Evolutionary conservation across 2,113 vertebrate species (phyloP), one percentile per base, ranked within the genome.

Genomic region (Psephotus haematonotus): DNA sequence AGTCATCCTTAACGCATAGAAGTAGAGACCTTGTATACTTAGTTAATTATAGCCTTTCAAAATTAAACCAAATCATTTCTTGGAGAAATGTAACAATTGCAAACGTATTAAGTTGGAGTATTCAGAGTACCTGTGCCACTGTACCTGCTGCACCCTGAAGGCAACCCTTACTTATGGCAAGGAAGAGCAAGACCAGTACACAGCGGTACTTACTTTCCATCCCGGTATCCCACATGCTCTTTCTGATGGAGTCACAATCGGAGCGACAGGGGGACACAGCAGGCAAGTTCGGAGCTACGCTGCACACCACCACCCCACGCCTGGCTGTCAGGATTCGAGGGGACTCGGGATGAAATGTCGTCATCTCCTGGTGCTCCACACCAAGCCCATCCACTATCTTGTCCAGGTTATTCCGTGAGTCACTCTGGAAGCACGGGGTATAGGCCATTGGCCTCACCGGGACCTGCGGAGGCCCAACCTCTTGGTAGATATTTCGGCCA

Each of bases 361-460:
- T 99, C 99, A 99, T 99, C 96, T 99, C 99, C 49, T 99, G 99
- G 82, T 99, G 98, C 93, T 99, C 99, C 59, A 97, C 95, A 0
- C 97, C 96, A 13, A 98, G 97, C 4, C 98, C 98, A 8, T 99
- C 99, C n/a, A 98, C 98, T 91, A 99, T 98, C 97, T 99, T 99
- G 93, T 99, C 99, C 91, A 99, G 96, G 17, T 99, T 98, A 84
- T 98, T 98, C 69, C 98, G 97, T 0, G 99, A 98, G 46, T 99
- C 99, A 31, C 99, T 99, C 91, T 99, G 99, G 96, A 99, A 99
- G 96, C 99, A 99, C 0, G 99, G 99, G 0, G 99, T 99, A 95
- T 99, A 99, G 23, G 99, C 99, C 99, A 99, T 99, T 1, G 99
- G 99, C 75, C 99, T 98, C 44, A 99, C 99, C 0, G 99, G 99